These are phyloP conservation scores for Protaetia brevitarsis DNA, from an alignment of 1,140 invertebrate genomes.

Conservation along the genomic window DNA sequence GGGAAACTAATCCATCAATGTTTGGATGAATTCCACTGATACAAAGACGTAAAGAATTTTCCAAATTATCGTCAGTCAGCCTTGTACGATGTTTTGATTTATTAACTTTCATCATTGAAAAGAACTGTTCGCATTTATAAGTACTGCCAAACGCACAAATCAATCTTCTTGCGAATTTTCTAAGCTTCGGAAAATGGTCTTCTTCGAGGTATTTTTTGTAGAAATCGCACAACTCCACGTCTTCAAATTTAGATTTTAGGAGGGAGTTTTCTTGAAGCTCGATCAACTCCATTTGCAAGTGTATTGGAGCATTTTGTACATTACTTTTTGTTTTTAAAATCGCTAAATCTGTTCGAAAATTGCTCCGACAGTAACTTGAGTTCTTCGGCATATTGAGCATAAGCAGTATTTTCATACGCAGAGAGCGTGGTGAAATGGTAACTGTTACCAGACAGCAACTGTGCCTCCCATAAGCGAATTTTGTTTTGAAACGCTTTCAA, in stretches of 20 bases:
- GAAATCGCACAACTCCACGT: background rate
- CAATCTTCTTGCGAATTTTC: too few species aligned
- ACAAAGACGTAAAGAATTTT: background rate
- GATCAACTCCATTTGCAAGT: background rate
- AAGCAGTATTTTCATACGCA: background rate
- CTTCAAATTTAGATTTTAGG: background rate
- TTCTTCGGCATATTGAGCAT: background rate
- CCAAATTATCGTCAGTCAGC: too few species aligned
- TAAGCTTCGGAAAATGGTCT: too few species aligned
- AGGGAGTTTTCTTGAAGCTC: background rate
- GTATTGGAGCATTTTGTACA: background rate
- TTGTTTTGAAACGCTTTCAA: background rate
- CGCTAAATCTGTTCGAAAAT: background rate
- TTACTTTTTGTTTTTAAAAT: background rate
- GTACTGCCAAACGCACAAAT: background rate
- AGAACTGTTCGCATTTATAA: background rate
- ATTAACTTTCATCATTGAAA: background rate
- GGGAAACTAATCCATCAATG: background rate
- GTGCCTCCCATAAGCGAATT: background rate
- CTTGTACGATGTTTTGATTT: background rate
- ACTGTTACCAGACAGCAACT: background rate
- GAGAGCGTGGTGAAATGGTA: background rate
- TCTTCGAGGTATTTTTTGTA: background rate
- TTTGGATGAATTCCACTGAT: background rate
- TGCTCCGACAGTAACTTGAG: background rate